Percentiles rank a stretch among this genome's conserved stretches.
Conservation (phyloP, 2,888 invertebrate genomes). For the Epirrita christyi region DNA sequence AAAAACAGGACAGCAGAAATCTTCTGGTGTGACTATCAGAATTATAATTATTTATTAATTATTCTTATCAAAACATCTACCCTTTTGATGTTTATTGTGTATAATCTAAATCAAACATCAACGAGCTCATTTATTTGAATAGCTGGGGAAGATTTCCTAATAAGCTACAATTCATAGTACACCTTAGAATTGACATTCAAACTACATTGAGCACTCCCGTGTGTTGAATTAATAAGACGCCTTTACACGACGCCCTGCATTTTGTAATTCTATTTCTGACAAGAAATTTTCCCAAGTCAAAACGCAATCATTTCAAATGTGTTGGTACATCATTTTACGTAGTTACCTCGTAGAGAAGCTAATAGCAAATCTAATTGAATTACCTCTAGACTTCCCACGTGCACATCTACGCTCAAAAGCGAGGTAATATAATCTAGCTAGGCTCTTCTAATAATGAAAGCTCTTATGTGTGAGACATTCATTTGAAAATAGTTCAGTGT, state of each 20-base stretch:
- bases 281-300: background rate
- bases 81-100: no score
- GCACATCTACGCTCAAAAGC: constrained; percentile 31
- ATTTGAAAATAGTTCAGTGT: background rate
- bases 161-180: no score
- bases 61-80: no score
- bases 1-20: no score
- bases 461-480: background rate
- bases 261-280: no score
- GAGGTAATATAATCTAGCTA: constrained; percentile 37
- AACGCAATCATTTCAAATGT: constrained; percentile 14
- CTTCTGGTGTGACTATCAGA: no score
- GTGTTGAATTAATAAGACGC: background rate
- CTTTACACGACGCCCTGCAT: background rate
- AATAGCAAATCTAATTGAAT: constrained; percentile 28
- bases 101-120: no score
- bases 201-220: background rate
- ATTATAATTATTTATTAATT: no score
- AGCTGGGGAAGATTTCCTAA: no score
- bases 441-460: constrained; percentile 34
- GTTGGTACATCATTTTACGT: constrained; percentile 9
- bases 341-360: constrained; percentile 13
- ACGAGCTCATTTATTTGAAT: no score
- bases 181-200: background rate
- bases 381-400: constrained; percentile 21